These are phyloP conservation scores for Pteropus rufus DNA, from an alignment of 2,797 vertebrate genomes.

Conservation along the genomic window DNA sequence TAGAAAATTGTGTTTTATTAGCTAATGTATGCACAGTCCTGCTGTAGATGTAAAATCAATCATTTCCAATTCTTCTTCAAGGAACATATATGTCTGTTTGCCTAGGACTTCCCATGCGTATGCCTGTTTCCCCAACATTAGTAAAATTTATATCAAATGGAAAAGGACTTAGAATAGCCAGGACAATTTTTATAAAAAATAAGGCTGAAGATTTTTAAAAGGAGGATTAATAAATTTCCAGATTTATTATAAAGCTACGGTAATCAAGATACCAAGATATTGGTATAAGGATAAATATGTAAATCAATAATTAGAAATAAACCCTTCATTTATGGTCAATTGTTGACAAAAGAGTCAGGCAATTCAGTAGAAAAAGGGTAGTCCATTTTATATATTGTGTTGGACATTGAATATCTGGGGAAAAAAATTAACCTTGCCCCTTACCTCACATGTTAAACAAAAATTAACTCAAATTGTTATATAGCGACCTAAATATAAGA, in stretches of 20 bases:
- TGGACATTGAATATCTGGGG: not conserved
- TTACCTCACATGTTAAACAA: not conserved
- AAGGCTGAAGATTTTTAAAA: not conserved
- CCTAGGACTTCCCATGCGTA: not conserved
- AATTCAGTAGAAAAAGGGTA: not conserved
- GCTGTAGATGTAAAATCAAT: not conserved
- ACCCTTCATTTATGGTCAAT: not conserved
- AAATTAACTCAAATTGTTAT: not conserved
- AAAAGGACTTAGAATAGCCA: not conserved
- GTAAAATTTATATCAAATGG: constrained; percentile 1
- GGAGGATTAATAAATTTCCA: not conserved
- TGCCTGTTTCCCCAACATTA: not conserved
- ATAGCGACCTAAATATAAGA: not conserved
- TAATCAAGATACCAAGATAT: not conserved
- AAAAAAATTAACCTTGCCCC: not conserved
- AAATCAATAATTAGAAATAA: not conserved
- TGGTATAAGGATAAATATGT: not conserved
- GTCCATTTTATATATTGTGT: not conserved
- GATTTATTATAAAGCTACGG: not conserved
- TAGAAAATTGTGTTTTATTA: not conserved
- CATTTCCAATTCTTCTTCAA: not conserved
- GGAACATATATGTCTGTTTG: not conserved
- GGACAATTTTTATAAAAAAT: not conserved
- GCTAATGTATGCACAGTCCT: not conserved
- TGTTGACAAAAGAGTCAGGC: not conserved